phyloP scores from a whole-genome alignment of 2,888 invertebrate genomes.

The Diloba caeruleocephala region DNA sequence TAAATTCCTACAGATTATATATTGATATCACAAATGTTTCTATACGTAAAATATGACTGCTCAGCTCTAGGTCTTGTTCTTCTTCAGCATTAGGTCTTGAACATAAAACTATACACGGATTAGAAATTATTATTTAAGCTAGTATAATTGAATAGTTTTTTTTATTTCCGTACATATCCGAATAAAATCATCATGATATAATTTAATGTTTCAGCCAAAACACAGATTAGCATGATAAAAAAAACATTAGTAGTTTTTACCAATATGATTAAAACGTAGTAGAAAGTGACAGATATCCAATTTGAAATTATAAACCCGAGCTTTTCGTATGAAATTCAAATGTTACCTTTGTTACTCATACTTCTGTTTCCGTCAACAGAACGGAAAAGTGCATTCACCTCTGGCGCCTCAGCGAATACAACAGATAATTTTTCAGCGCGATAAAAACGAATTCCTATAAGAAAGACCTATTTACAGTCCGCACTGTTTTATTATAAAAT shows the following conservation, averaged over 20 bases:
- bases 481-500: conserved; percentile 5
- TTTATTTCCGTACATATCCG: too few species aligned
- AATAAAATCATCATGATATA: too few species aligned
- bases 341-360: conserved; percentile 58
- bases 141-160: too few species aligned
- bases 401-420: conserved; percentile 24
- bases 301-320: conserved; percentile 62
- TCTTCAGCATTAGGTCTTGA: too few species aligned
- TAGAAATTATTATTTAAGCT: too few species aligned
- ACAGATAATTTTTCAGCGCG: conserved; percentile 6
- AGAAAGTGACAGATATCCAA: conserved; percentile 64
- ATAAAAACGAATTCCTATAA: conserved; percentile 5
- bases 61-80: too few species aligned
- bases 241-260: conserved; percentile 1
- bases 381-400: conserved; percentile 70
- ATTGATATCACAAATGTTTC: too few species aligned
- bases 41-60: neutral
- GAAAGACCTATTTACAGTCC: conserved; percentile 20
- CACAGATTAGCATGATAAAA: neutral
- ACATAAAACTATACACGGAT: too few species aligned
- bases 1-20: too few species aligned
- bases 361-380: conserved; percentile 72
- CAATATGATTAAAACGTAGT: conserved; percentile 41
- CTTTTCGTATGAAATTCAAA: conserved; percentile 71
- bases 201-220: neutral